Evolutionary conservation across 2,113 vertebrate genomes (phyloP).

Genomic region (Calyptommatus sinebrachiatus): DNA sequence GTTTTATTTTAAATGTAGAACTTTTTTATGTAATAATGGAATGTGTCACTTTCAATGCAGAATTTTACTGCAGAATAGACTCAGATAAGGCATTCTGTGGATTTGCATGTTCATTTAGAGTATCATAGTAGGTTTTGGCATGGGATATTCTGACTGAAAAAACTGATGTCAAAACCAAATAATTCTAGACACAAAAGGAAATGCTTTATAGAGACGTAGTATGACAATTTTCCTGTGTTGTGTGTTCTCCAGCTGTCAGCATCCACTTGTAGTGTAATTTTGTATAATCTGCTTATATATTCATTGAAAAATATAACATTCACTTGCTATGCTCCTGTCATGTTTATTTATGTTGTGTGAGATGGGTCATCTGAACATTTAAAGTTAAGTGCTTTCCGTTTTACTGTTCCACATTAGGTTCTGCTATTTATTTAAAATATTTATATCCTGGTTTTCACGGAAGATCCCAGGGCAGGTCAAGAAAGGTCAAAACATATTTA

Average conservation of each 20-base stretch:
- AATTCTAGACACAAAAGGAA: constrained; percentile 24
- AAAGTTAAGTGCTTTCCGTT: constrained; percentile 41
- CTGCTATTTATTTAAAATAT: background rate
- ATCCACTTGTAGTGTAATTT: constrained; percentile 46
- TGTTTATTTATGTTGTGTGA: constrained; percentile 45
- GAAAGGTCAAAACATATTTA: too few relatives aligned
- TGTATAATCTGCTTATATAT: constrained; percentile 46
- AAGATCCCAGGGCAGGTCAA: too few relatives aligned
- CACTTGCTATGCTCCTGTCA: constrained; percentile 20
- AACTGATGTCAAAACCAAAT: constrained; percentile 5
- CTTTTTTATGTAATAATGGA: background rate
- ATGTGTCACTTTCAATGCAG: background rate
- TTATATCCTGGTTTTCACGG: too few relatives aligned
- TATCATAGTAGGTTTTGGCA: background rate
- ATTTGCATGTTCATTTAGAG: background rate
- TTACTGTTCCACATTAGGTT: constrained; percentile 32
- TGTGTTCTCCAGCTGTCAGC: constrained; percentile 42
- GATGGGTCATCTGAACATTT: constrained; percentile 45
- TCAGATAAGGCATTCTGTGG: background rate
- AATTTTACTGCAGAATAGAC: background rate
- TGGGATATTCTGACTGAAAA: constrained; percentile 2
- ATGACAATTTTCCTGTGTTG: constrained; percentile 13
- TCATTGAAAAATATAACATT: constrained; percentile 48
- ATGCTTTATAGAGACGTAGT: constrained; percentile 16
- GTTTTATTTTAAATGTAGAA: background rate